Base-by-base conservation (phyloP, 37 sponge, comb jelly and placozoan species). In the Spongilla lacustris region DNA sequence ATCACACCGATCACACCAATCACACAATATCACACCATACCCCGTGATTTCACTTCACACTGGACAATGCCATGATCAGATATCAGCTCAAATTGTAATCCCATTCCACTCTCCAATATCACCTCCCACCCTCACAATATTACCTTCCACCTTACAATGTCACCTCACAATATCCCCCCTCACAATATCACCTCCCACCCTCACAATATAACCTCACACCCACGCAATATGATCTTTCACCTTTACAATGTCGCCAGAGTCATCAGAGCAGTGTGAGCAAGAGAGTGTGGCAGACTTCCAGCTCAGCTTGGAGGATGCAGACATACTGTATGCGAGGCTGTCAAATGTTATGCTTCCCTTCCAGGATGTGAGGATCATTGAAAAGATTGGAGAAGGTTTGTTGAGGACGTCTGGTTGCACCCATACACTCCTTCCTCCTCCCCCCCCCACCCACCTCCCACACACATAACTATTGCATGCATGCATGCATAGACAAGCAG, bases 301-400 rank as follows among this genome's bases (percentile, higher is more conserved):
- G 37, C 70, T 84, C 11, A 34, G 32, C 68, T 9, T 19, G 5
- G 85, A 84, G 36, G 85, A 84, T 46, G 33, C 67, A 2, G 66
- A 58, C 27, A 4, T 36, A 8, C 6, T 76, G 69, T 71, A 71
- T 50, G 30, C 26, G 36, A 22, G 69, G 8, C 33, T 87, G 19
- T 58, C 58, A 6, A 58, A 58, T 17, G 58, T 58, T 19, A 67
- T 87, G 8, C n/a, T 87, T 36, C 85, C 85, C 17, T 85, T 85
- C 34, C 36, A 80, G 6, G 25, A 50, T n/a, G 11, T 87, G 26
- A 35, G 67, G 36, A 66, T 87, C 25, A 80, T 74, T 73, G 87
- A 46, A 3, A 74, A 80, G 9, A 30, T 87, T 23, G 81, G 81
- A 24, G 73, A 87, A 87, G 87, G 87, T 87, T 19, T 78, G 25